Base-by-base conservation (phyloP, 1,140 invertebrate genomes). In the Linepithema humile region DNA sequence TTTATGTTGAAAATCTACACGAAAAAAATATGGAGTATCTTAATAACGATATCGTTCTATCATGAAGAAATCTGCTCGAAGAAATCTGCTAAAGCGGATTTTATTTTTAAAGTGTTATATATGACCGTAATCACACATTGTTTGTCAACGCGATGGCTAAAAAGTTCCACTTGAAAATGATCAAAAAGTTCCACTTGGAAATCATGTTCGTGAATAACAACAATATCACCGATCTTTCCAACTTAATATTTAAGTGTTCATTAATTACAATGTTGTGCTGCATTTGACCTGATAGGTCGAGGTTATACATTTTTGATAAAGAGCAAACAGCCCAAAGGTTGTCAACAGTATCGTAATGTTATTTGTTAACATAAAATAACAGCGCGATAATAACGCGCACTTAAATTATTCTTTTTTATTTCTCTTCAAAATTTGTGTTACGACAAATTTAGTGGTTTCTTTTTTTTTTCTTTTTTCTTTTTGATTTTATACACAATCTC, bases 291-390 rank as follows among this genome's bases (percentile, higher is more conserved):
- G 72, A 62, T 57, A 73, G 23, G 40, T 0, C n/a, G 40, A 17
- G 57, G 40, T 75, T 75, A 75, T 75, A 62, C 26, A 26, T 43
- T 75, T 75, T 62, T 26, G 72, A 75, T 64, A 75, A 35, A 26
- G 53, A 59, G 17, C 38, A 74, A 74, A 50, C 29, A 64, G 26
- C 40, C n/a, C 40, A 35, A 48, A 75, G 57, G 29, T 64, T 62
- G 35, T 10, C 60, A 75, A 75, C 45, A 40, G 7, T 75, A 64
- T 74, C 55, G 23, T 40, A 73, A 74, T 74, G 15, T 29, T 59
- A 74, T 75, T 64, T 64, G 57, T 64, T 75, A 75, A 75, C 3
- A 35, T 20, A 26, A 45, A 62, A 15, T 26, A 75, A 35, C 59
- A 75, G 23, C n/a, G 57, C n/a, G 57, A 64, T 75, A 75, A 75